These are phyloP conservation scores for Percina caprodes DNA, from an alignment of 2,113 vertebrate species.

Conservation along the genomic window DNA sequence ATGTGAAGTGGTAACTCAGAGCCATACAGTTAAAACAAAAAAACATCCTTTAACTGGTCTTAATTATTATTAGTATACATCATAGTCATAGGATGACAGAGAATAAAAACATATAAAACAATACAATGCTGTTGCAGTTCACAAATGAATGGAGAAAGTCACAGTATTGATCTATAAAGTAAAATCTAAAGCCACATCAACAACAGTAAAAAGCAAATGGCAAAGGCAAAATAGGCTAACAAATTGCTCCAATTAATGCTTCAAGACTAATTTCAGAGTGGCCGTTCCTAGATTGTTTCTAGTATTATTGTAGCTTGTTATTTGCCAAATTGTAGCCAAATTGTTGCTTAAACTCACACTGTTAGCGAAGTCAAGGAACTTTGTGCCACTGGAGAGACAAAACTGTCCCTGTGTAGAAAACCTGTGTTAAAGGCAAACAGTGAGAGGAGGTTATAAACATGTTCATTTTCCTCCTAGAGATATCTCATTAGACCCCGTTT, in stretches of 20 bases:
- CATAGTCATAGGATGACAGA: not conserved
- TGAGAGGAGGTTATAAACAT: not conserved
- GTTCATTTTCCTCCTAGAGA: not conserved
- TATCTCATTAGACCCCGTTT: conserved; percentile 13
- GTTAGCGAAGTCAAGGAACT: conserved; percentile 9
- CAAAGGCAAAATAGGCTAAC: not conserved
- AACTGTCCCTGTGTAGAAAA: not conserved
- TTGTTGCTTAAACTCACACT: conserved; percentile 8
- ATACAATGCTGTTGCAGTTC: not conserved
- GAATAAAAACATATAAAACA: not conserved
- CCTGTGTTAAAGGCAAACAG: conserved; percentile 1
- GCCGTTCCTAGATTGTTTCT: not conserved
- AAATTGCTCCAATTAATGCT: not conserved
- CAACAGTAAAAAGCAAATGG: not conserved
- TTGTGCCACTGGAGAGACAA: not conserved
- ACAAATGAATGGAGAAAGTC: not conserved
- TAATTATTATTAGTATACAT: not conserved
- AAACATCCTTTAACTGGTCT: not conserved
- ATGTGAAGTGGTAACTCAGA: not conserved
- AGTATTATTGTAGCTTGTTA: not conserved
- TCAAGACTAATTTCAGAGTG: not conserved
- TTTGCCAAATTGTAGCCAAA: not conserved
- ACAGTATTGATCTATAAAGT: not conserved
- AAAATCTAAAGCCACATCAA: not conserved
- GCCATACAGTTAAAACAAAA: not conserved